These are phyloP conservation scores for Drosophila gaucha DNA, from an alignment of 2,888 invertebrate species.

Conservation along the genomic window DNA sequence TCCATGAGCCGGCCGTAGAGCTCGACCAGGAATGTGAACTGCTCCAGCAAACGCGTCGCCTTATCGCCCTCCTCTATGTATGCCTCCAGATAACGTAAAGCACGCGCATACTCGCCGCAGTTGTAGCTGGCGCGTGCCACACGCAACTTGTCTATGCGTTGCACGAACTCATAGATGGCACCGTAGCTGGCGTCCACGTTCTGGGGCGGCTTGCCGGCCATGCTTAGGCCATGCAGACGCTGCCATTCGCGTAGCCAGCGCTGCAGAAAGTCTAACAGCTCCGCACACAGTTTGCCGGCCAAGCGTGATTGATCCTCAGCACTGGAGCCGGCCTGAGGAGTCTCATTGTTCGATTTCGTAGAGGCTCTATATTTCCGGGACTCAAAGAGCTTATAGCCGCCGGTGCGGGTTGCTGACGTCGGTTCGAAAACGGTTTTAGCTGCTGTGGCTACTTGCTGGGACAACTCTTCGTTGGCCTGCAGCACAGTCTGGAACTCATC, in stretches of 20 bases:
- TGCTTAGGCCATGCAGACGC: conserved; percentile 67
- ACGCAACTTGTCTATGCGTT: conserved; percentile 87
- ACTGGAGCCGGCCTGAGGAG: neutral
- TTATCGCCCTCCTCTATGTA: conserved; percentile 87
- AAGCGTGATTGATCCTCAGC: conserved; percentile 75
- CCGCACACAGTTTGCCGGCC: conserved; percentile 89
- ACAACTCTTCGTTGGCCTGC: conserved; percentile 46
- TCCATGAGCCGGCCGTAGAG: conserved; percentile 95
- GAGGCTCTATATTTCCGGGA: conserved; percentile 69
- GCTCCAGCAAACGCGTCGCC: conserved; percentile 86
- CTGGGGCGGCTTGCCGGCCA: conserved; percentile 73
- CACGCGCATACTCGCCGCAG: conserved; percentile 90
- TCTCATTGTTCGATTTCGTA: conserved; percentile 10
- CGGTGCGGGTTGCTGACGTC: conserved; percentile 4
- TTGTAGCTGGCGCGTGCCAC: conserved; percentile 90
- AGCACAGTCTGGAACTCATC: conserved; percentile 86
- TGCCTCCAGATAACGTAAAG: conserved; percentile 90
- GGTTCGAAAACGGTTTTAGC: conserved; percentile 1
- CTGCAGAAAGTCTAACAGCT: conserved; percentile 90
- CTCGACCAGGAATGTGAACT: conserved; percentile 89
- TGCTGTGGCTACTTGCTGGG: conserved; percentile 14
- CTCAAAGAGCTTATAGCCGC: conserved; percentile 72
- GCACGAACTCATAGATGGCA: conserved; percentile 83
- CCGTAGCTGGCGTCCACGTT: conserved; percentile 80
- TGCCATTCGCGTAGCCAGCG: conserved; percentile 89